These are phyloP conservation scores for Helicoverpa assulta DNA, from an alignment of 2,888 invertebrate species.

Conservation along the genomic window DNA sequence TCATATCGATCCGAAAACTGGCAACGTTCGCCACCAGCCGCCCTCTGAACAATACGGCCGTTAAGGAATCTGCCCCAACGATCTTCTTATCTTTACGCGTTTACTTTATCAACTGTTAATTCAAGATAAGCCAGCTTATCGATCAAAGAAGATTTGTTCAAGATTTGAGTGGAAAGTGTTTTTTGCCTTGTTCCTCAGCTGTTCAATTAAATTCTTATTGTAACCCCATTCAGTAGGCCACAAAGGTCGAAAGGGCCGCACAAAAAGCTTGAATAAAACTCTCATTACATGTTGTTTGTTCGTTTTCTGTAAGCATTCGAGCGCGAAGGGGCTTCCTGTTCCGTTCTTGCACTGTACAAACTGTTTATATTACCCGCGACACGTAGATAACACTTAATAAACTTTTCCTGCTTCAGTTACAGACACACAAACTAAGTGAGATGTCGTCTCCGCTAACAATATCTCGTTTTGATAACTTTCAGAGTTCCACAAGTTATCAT, in stretches of 20 bases:
- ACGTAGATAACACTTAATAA: constrained; percentile 67
- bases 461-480: constrained; percentile 52
- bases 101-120: constrained; percentile 60
- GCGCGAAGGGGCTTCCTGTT: constrained; percentile 82
- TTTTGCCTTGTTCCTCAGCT: constrained; percentile 12
- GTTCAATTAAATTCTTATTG: constrained; percentile 60
- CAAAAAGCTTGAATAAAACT: constrained; percentile 81
- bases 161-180: constrained; percentile 30
- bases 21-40: constrained; percentile 62
- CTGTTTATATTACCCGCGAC: constrained; percentile 63
- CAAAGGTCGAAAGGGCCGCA: constrained; percentile 78
- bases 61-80: constrained; percentile 65
- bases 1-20: constrained; percentile 74
- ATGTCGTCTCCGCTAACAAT: constrained; percentile 45
- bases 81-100: constrained; percentile 65
- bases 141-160: constrained; percentile 17
- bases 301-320: constrained; percentile 73
- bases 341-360: constrained; percentile 70
- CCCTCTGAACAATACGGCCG: constrained; percentile 65
- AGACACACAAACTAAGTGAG: constrained; percentile 45
- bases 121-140: constrained; percentile 45
- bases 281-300: constrained; percentile 82
- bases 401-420: constrained; percentile 67
- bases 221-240: constrained; percentile 65
- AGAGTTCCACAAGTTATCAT: constrained; percentile 41